Conservation (phyloP, 2,797 vertebrate species). For the Hybognathus amarus region DNA sequence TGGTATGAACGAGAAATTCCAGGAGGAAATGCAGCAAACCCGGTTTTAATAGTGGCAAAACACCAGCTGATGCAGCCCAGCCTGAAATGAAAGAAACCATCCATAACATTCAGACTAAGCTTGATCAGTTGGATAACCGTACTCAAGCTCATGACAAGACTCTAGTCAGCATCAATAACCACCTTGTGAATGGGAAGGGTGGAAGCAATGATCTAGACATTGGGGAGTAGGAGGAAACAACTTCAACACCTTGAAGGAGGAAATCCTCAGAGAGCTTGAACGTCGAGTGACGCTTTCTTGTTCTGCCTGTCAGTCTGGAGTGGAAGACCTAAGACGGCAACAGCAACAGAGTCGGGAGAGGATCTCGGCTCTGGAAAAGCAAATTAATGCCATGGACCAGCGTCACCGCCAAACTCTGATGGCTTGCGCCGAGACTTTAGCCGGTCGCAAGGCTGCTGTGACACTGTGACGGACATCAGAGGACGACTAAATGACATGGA, state of each 20-base stretch:
- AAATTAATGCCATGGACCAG: conserved; percentile 79
- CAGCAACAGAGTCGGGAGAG: conserved; percentile 83
- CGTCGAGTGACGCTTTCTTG: conserved; percentile 84
- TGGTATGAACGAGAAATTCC: conserved; percentile 76
- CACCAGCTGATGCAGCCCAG: conserved; percentile 84
- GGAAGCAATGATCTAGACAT: conserved; percentile 62
- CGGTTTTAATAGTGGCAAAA: conserved; percentile 69
- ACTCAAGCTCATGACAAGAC: conserved; percentile 84
- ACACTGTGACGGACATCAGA: conserved; percentile 69
- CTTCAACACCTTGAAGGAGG: conserved; percentile 71
- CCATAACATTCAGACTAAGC: conserved; percentile 86
- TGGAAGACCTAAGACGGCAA: conserved; percentile 83
- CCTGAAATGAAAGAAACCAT: conserved; percentile 89
- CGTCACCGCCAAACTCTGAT: conserved; percentile 74
- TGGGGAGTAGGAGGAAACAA: conserved; percentile 50
- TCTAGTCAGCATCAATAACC: conserved; percentile 82
- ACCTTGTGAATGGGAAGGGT: conserved; percentile 74
- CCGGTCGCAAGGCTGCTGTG: conserved; percentile 75
- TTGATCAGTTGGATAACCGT: conserved; percentile 89
- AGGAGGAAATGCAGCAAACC: conserved; percentile 74
- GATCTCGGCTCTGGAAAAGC: conserved; percentile 85
- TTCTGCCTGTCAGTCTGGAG: conserved; percentile 82
- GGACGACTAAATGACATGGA: conserved; percentile 78
- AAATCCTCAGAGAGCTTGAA: conserved; percentile 83
- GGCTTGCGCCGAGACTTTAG: conserved; percentile 70